These are phyloP conservation scores for Mustela erminea DNA, from an alignment of 2,797 vertebrate species.

Conservation along the genomic window DNA sequence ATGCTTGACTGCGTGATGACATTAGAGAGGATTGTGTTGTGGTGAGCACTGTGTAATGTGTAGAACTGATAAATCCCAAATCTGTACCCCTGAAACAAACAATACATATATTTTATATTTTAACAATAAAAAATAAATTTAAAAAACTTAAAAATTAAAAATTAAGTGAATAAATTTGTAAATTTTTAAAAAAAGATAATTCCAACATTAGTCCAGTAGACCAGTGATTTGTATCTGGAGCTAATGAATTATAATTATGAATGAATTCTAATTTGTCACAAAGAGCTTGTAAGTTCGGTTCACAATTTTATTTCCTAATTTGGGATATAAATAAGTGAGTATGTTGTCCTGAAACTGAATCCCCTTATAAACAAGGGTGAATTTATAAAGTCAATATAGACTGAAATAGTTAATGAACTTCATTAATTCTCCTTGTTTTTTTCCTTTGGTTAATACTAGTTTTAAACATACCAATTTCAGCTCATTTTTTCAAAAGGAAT, in stretches of 20 bases:
- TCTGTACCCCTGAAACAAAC: too few relatives aligned
- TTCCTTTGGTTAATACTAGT: background rate
- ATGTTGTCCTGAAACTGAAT: background rate
- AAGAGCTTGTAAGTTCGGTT: background rate
- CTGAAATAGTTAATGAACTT: background rate
- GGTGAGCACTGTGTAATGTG: too few relatives aligned
- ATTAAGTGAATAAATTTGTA: too few relatives aligned
- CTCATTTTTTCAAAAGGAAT: background rate
- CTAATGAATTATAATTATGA: background rate
- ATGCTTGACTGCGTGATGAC: too few relatives aligned
- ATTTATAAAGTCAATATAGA: background rate
- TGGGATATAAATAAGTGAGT: background rate
- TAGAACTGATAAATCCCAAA: too few relatives aligned
- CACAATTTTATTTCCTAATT: background rate
- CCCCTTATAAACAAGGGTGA: background rate
- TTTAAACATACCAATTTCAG: background rate
- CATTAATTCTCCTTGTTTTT: background rate
- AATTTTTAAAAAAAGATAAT: background rate
- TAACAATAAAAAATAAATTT: too few relatives aligned
- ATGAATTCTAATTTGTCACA: background rate
- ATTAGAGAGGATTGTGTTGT: too few relatives aligned
- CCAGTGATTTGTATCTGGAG: background rate
- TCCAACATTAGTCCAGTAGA: background rate
- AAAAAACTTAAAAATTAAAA: too few relatives aligned
- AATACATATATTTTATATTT: too few relatives aligned